Conservation (phyloP, 2,113 vertebrate genomes). For the Eptesicus fuscus region DNA sequence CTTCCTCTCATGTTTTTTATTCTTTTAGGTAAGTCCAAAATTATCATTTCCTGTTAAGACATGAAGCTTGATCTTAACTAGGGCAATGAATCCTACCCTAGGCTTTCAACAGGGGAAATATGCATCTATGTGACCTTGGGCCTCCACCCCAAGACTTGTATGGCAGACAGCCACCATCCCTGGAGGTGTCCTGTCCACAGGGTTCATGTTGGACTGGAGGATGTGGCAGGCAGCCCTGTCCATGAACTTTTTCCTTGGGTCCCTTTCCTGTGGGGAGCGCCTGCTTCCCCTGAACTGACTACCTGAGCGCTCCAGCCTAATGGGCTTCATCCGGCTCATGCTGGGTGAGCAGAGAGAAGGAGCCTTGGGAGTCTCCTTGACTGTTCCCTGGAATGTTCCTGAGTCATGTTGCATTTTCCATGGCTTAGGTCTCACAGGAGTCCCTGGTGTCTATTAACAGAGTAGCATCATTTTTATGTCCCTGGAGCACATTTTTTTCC, state of each 20-base stretch:
- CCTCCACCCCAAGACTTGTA: neutral
- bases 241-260: neutral
- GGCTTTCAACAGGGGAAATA: neutral
- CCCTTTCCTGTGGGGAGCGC: neutral
- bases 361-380: neutral
- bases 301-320: neutral
- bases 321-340: neutral
- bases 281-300: neutral
- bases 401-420: neutral
- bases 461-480: neutral
- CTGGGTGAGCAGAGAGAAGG: neutral
- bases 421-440: neutral
- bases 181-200: neutral
- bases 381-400: neutral
- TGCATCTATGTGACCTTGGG: neutral
- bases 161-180: neutral
- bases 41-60: neutral
- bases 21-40: neutral
- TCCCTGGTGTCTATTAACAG: neutral
- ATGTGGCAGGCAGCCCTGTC: neutral
- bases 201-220: neutral
- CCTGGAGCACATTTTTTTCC: neutral
- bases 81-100: neutral
- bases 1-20: neutral
- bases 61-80: neutral